Evolutionary conservation across 2,888 invertebrate genomes (phyloP), one percentile per base, ranked within the genome.

Genomic region (Drosophila neonasuta): DNA sequence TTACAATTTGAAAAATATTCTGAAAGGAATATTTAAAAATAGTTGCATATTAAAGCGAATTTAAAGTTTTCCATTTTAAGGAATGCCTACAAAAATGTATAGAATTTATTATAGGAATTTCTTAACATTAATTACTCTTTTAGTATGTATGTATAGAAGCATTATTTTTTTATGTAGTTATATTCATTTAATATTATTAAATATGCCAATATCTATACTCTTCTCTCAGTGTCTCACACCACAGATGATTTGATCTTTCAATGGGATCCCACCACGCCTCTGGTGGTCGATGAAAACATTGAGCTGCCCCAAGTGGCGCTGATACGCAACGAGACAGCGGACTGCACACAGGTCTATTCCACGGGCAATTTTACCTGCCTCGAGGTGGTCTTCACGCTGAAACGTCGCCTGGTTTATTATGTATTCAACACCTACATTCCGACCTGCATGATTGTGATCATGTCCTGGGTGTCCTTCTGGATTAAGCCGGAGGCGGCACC

Each of bases 381-480:
- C 80, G 97, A 97, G 90, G 97, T 97, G 48, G 94, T 97, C 68
- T 97, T 97, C 91, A 96, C 96, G 56, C 91, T 97, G 81, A 97
- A 97, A 89, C 93, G 97, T 30, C 94, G 97, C 3, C 92, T 97
- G 56, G 97, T 97, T 1, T 97, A 97, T 91, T 97, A 97, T 89
- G 92, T 97, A 55, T 97, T 97, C 92, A 97, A 97, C 91, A 97
- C 97, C 0, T 97, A 97, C 89, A 96, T 97, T 86, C 97, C 97
- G 3, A 97, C 97, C 13, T 97, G 97, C 89, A 93, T 97, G 87
- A 97, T 98, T 85, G 98, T 97, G 71, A 97, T 97, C 61, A 97
- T 97, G 96, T 97, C 97, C 94, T 97, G 97, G 97, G 96, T 97
- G 4, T 97, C 97, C 0, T 97, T 97, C 91, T 97, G 97, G 97